Evolutionary conservation across 2,113 vertebrate species (phyloP), one percentile per base, ranked within the genome.

Genomic region (Tamias sibiricus): DNA sequence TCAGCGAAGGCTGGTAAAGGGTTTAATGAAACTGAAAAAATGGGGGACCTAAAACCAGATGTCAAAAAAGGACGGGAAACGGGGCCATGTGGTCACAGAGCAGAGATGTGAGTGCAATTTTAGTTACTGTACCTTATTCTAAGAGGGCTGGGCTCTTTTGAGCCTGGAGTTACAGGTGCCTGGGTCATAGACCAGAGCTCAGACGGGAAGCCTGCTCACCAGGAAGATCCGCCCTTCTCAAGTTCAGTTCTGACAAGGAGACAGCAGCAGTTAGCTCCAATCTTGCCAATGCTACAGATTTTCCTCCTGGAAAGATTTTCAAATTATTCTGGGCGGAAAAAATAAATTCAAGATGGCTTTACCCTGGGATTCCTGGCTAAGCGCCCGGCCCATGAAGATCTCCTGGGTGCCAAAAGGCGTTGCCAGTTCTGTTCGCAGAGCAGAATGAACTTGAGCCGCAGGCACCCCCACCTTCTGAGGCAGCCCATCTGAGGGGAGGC

Each of bases 391-490:
- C 62, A 69, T 9, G 32, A 89, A 52, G 35, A 82, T 17, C 32
- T 1, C 40, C 19, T 13, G 5, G 3, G 10, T 54, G 4, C 3
- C 54, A 47, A 47, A 82, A 59, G 24, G 26, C 44, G 49, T 13
- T 14, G 32, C n/a, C 35, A 32, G 49, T 77, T 80, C 30, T 84
- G 42, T 44, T 91, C n/a, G 4, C 5, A 32, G 30, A 72, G 35
- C 20, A 77, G 37, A 93, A 76, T 57, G 32, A 79, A 57, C 14
- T 30, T 42, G 37, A 90, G 47, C 42, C 30, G 20, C 1, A 37
- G 35, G 12, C 13, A 42, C 3, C 8, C 19, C 71, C 52, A 26
- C 12, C 14, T 37, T 19, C 26, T 0, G 11, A 28, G 47, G 0
- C 7, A 14, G 62, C 24, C 13, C 40, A 11, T 4, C 24, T 37